Conservation (phyloP, 2,888 invertebrate genomes). For the Xestoiulus laeticollis region DNA sequence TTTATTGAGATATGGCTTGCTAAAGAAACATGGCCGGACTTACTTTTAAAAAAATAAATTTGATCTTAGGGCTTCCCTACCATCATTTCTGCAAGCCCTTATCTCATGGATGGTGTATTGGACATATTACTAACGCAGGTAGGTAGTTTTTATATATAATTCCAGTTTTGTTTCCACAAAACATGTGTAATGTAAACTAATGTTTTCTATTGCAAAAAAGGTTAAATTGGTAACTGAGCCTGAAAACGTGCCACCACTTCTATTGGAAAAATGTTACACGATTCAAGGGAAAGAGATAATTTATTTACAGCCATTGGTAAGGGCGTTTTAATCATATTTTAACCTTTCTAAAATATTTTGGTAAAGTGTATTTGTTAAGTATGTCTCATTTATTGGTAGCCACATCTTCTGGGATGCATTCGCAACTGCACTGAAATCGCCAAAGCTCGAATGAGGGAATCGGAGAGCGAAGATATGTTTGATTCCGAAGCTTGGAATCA, state of each 20-base stretch:
- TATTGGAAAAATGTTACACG: not conserved
- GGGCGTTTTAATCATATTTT: not conserved
- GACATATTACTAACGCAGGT: constrained; percentile 43
- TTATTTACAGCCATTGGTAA: constrained; percentile 46
- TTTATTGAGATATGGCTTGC: too few relatives aligned
- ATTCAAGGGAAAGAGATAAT: constrained; percentile 13
- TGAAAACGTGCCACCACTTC: not conserved
- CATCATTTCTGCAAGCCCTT: not conserved
- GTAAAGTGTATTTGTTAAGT: not conserved
- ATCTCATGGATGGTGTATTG: constrained; percentile 38
- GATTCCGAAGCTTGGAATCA: not conserved
- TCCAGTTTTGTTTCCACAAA: not conserved
- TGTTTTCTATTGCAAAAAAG: not conserved
- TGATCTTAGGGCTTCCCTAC: constrained; percentile 30
- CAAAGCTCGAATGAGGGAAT: not conserved
- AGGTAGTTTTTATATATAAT: not conserved
- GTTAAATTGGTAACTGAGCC: not conserved
- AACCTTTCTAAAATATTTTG: not conserved
- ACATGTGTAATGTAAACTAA: not conserved
- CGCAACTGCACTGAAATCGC: constrained; percentile 18
- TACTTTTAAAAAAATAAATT: not conserved
- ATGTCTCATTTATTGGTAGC: constrained; percentile 40
- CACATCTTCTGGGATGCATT: constrained; percentile 49
- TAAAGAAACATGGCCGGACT: not conserved
- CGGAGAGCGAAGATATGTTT: not conserved